These are phyloP conservation scores for Cataglyphis altisquamis DNA, from an alignment of 2,888 invertebrate species.

Conservation along the genomic window DNA sequence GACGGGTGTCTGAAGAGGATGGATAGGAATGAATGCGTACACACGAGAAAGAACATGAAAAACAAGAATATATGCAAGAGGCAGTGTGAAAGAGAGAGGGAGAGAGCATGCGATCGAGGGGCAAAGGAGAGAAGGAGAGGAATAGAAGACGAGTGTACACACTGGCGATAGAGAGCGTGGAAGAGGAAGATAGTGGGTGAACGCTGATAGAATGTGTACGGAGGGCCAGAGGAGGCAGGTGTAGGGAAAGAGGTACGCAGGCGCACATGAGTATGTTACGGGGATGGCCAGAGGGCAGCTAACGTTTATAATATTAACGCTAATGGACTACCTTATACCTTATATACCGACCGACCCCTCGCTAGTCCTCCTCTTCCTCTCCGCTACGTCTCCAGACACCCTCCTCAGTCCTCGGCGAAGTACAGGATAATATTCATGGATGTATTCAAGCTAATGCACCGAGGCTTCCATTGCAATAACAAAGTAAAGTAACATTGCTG, in stretches of 20 bases:
- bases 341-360: conserved; percentile 80
- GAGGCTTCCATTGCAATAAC: conserved; percentile 80
- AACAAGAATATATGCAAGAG: conserved; percentile 46
- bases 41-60: conserved; percentile 55
- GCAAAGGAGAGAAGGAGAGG: conserved; percentile 33
- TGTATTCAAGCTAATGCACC: conserved; percentile 85
- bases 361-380: conserved; percentile 57
- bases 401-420: conserved; percentile 75
- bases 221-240: conserved; percentile 15
- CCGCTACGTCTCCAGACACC: conserved; percentile 71
- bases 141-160: conserved; percentile 49
- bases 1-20: neutral
- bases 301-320: conserved; percentile 86
- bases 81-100: conserved; percentile 25
- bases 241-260: conserved; percentile 62
- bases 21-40: conserved; percentile 30
- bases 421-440: conserved; percentile 85
- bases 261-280: conserved; percentile 78
- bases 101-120: conserved; percentile 34
- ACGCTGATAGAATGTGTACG: conserved; percentile 49
- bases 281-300: conserved; percentile 85
- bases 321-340: conserved; percentile 86
- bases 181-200: conserved; percentile 50
- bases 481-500: conserved; percentile 60
- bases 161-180: conserved; percentile 48